These are phyloP conservation scores for Lerema accius DNA, from an alignment of 1,140 invertebrate species.

Conservation along the genomic window DNA sequence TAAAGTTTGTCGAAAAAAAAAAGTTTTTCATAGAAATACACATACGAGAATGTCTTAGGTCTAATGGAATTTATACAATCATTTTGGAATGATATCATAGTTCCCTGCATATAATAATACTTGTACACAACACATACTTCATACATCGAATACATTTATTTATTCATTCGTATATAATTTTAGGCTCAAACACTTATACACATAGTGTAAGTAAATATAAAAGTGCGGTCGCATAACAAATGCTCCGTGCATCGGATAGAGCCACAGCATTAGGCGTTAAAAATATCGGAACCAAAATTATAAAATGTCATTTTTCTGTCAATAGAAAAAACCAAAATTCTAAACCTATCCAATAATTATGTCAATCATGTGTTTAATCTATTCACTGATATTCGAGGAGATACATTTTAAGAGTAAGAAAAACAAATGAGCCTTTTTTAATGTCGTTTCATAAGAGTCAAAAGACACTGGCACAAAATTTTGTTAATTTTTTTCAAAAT, in stretches of 20 bases:
- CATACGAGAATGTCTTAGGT: slow-evolving; percentile 6
- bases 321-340: too few relatives aligned
- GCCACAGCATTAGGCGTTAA: slow-evolving; percentile 1
- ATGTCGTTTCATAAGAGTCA: too few relatives aligned
- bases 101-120: slow-evolving; percentile 29
- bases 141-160: slow-evolving; percentile 8
- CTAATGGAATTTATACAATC: slow-evolving; percentile 10
- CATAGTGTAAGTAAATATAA: slow-evolving; percentile 2
- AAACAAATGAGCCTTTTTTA: too few relatives aligned
- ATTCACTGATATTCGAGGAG: too few relatives aligned
- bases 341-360: too few relatives aligned
- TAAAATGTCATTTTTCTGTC: too few relatives aligned
- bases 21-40: slow-evolving; percentile 6
- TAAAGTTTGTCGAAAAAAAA: neutral
- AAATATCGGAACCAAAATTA: too few relatives aligned
- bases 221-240: slow-evolving; percentile 13
- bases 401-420: too few relatives aligned
- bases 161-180: slow-evolving; percentile 5
- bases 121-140: slow-evolving; percentile 21
- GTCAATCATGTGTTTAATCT: too few relatives aligned
- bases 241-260: slow-evolving; percentile 12
- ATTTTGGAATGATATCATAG: slow-evolving; percentile 19
- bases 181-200: slow-evolving; percentile 10
- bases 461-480: too few relatives aligned
- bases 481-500: too few relatives aligned